These are phyloP conservation scores for Chaetogeoica ovagalla DNA, from an alignment of 2,888 invertebrate species.

Conservation along the genomic window DNA sequence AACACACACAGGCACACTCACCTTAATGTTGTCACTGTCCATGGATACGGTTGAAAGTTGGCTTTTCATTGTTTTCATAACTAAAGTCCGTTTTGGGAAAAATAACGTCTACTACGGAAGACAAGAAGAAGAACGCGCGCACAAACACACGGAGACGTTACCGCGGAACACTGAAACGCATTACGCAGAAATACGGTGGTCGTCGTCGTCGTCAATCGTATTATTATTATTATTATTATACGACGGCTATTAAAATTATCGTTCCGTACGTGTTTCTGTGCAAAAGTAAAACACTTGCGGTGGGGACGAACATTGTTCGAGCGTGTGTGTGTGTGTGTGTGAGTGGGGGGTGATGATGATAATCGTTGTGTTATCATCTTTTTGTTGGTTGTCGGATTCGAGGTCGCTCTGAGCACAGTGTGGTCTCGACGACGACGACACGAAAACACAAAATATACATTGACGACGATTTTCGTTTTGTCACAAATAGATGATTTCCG, in stretches of 20 bases:
- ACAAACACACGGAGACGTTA: not conserved
- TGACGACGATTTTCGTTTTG: not conserved
- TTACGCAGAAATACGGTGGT: too few relatives aligned
- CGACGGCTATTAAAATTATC: too few relatives aligned
- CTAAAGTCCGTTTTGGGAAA: not conserved
- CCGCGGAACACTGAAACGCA: too few relatives aligned
- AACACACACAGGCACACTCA: conserved; percentile 5
- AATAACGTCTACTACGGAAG: not conserved
- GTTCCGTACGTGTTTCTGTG: too few relatives aligned
- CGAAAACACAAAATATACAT: not conserved
- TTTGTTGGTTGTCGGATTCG: not conserved
- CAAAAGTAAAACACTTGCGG: not conserved
- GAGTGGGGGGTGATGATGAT: not conserved
- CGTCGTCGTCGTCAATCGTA: too few relatives aligned
- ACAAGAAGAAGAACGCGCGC: too few relatives aligned
- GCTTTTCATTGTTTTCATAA: conserved; percentile 40
- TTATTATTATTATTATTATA: too few relatives aligned
- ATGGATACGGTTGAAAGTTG: not conserved
- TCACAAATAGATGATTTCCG: too few relatives aligned
- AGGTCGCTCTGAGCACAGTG: not conserved
- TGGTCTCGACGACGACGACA: not conserved
- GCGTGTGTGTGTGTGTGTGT: too few relatives aligned
- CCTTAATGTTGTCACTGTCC: conserved; percentile 18
- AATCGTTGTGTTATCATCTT: conserved; percentile 28
- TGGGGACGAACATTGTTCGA: not conserved